These are phyloP conservation scores for Calyptomena viridis DNA, from an alignment of 2,113 vertebrate species.

Conservation along the genomic window DNA sequence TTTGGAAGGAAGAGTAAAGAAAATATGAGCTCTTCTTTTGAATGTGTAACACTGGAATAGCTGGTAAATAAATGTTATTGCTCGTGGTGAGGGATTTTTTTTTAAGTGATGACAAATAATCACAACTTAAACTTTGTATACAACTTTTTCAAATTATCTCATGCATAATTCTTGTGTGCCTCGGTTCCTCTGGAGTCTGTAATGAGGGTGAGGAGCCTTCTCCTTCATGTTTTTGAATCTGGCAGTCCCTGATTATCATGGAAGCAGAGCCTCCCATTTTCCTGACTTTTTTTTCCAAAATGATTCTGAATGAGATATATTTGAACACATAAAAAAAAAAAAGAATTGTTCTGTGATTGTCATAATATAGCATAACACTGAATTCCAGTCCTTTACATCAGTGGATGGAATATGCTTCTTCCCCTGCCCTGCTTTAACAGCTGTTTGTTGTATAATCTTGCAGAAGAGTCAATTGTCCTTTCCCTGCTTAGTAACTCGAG, in stretches of 20 bases:
- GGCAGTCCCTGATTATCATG: fast-evolving
- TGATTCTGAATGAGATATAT: background rate
- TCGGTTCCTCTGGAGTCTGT: background rate
- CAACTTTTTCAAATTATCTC: background rate
- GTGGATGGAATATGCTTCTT: background rate
- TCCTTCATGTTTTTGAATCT: background rate
- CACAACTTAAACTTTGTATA: background rate
- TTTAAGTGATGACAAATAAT: background rate
- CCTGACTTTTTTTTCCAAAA: background rate
- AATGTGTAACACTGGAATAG: background rate
- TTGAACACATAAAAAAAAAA: background rate
- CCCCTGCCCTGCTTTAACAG: background rate
- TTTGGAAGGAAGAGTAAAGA: background rate
- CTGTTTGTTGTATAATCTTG: background rate
- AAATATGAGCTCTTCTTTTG: background rate
- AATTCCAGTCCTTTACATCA: background rate
- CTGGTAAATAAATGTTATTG: background rate
- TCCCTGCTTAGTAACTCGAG: background rate
- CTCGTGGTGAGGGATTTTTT: background rate
- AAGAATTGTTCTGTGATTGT: background rate
- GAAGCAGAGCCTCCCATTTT: background rate
- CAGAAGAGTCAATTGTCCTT: background rate
- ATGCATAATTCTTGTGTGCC: background rate
- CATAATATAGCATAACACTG: background rate
- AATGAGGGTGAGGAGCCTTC: background rate